Evolutionary conservation across 2,888 invertebrate genomes (phyloP).

Genomic region (Orchesellides sinensis): DNA sequence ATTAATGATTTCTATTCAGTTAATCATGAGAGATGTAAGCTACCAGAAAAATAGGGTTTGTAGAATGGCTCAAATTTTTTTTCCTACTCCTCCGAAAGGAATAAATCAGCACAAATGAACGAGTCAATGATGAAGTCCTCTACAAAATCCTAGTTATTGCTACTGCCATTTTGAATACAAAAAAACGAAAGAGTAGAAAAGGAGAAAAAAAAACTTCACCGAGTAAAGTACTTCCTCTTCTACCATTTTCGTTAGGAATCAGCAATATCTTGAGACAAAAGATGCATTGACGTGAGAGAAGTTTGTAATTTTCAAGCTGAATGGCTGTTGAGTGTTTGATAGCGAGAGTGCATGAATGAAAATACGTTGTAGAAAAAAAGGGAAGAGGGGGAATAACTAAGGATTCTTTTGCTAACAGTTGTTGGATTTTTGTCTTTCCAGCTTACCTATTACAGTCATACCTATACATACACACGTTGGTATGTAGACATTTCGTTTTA

Average conservation of each 20-base stretch:
- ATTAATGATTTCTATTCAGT: background rate
- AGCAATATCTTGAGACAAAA: slow-evolving; percentile 58
- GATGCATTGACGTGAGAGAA: slow-evolving; percentile 50
- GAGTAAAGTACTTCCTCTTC: too few species aligned
- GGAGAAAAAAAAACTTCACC: too few species aligned
- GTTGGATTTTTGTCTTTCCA: background rate
- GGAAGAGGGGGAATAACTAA: slow-evolving; percentile 13
- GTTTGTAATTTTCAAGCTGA: slow-evolving; percentile 64
- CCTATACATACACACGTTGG: too few species aligned
- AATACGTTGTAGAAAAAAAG: background rate
- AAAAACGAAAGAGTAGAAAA: background rate
- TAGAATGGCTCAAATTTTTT: too few species aligned
- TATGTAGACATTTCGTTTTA: too few species aligned
- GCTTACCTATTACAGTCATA: too few species aligned
- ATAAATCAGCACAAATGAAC: slow-evolving; percentile 26
- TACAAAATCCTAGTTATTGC: slow-evolving; percentile 16
- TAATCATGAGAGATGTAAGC: too few species aligned
- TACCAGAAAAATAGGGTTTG: too few species aligned
- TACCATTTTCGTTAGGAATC: slow-evolving; percentile 44
- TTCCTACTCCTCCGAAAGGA: too few species aligned
- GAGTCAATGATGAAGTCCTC: slow-evolving; percentile 10
- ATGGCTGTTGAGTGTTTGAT: slow-evolving; percentile 42
- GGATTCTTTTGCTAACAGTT: background rate
- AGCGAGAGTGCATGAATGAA: slow-evolving; percentile 18
- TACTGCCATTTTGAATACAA: slow-evolving; percentile 36